phyloP scores from a whole-genome alignment of 2,113 vertebrate species.

The Leucopsar rothschildi region DNA sequence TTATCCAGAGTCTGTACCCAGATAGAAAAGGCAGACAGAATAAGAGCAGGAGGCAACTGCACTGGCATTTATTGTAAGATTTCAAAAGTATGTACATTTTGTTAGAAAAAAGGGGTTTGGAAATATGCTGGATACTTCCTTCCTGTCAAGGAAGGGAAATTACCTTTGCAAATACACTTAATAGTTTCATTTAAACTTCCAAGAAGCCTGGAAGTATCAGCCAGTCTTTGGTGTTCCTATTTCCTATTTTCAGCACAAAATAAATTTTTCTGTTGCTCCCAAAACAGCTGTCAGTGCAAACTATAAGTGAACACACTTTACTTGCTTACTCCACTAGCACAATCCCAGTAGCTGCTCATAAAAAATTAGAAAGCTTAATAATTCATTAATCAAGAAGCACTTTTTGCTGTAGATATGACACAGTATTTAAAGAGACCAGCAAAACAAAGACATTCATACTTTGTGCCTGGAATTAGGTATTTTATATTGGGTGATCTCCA shows the following conservation, averaged over 20 bases:
- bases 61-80: not conserved
- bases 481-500: not conserved
- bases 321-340: constrained; percentile 4
- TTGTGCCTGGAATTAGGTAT: not conserved
- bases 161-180: not conserved
- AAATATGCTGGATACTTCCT: not conserved
- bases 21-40: not conserved
- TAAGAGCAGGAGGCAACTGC: not conserved
- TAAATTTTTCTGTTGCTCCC: not conserved
- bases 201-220: not conserved
- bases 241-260: constrained; percentile 29
- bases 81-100: not conserved
- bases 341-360: not conserved
- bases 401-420: not conserved
- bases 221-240: not conserved
- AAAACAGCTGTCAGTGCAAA: constrained; percentile 13
- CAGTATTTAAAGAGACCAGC: not conserved
- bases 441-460: not conserved
- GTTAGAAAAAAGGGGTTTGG: not conserved
- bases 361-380: constrained; percentile 27
- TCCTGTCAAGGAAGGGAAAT: not conserved
- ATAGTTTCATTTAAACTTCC: not conserved
- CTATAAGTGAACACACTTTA: not conserved
- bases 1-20: not conserved
- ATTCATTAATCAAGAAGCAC: not conserved